A percentile compares a stretch with the other conserved stretches of the same genome.
Evolutionary conservation across 2,797 vertebrate genomes (phyloP).

Genomic region (Erpetoichthys calabaricus): DNA sequence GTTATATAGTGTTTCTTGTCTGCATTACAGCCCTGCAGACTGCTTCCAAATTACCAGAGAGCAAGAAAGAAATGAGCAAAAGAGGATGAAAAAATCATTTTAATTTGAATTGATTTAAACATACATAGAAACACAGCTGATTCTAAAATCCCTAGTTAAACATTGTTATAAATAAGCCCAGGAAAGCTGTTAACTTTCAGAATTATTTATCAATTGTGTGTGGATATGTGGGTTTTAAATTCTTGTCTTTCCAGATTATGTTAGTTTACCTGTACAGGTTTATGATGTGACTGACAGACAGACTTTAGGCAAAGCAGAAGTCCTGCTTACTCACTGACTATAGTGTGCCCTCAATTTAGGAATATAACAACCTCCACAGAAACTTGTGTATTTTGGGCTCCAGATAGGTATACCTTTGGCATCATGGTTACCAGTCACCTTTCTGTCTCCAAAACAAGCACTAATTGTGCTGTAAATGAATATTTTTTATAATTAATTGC

Average conservation of each 20-base stretch:
- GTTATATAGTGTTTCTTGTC: no score
- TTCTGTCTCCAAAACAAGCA: not conserved
- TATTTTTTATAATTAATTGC: not conserved
- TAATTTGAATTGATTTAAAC: conserved; percentile 1
- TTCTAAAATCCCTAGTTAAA: conserved; percentile 2
- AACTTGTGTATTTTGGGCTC: conserved; percentile 23
- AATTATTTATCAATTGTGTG: conserved; percentile 68
- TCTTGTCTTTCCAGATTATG: conserved; percentile 66
- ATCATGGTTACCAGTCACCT: not conserved
- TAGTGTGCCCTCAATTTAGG: not conserved
- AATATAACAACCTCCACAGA: not conserved
- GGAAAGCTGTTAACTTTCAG: conserved; percentile 54
- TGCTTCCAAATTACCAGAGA: no score
- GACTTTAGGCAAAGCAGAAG: not conserved
- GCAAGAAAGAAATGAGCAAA: no score
- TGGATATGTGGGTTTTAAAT: conserved; percentile 59
- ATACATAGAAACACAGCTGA: not conserved
- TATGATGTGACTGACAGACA: not conserved
- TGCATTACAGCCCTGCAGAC: no score
- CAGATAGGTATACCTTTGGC: conserved; percentile 29
- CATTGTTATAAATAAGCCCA: not conserved
- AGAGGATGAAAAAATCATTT: not conserved
- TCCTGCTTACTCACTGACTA: conserved; percentile 22
- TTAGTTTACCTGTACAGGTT: conserved; percentile 40
- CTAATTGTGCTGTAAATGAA: not conserved